Percentiles rank a stretch among this genome's conserved stretches.
phyloP scores from a whole-genome alignment of 2,888 invertebrate genomes.

The Chesias legatella region DNA sequence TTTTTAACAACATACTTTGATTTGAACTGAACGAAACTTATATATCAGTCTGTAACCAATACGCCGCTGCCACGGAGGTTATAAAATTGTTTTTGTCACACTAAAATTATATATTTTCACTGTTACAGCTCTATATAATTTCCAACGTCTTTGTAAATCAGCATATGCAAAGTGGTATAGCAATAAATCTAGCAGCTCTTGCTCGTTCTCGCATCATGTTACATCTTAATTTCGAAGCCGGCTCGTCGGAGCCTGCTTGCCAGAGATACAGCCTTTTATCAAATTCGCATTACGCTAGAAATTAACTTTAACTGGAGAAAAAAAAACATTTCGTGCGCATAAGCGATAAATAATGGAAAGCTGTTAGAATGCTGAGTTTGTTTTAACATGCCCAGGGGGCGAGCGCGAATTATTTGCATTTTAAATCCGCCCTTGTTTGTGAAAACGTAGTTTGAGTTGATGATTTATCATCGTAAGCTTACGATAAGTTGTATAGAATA shows the following conservation, averaged over 20 bases:
- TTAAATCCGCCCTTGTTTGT: conserved; percentile 67
- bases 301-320: conserved; percentile 71
- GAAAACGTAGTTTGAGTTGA: conserved; percentile 52
- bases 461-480: conserved; percentile 40
- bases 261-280: conserved; percentile 79
- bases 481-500: conserved; percentile 10
- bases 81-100: conserved; percentile 40
- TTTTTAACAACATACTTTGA: too few relatives aligned
- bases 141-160: conserved; percentile 78
- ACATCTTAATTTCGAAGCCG: conserved; percentile 81
- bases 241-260: conserved; percentile 76
- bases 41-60: too few relatives aligned
- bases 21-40: too few relatives aligned
- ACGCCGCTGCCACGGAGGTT: too few relatives aligned
- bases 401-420: conserved; percentile 70
- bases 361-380: conserved; percentile 73
- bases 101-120: conserved; percentile 18
- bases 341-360: conserved; percentile 72
- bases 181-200: conserved; percentile 80
- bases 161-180: conserved; percentile 82
- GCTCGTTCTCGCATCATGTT: conserved; percentile 82
- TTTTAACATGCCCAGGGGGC: conserved; percentile 73
- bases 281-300: conserved; percentile 78
- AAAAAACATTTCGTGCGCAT: conserved; percentile 62
- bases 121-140: conserved; percentile 42